Conservation (phyloP, 2,888 invertebrate genomes). For the Zaprionus obscuricornis region DNA sequence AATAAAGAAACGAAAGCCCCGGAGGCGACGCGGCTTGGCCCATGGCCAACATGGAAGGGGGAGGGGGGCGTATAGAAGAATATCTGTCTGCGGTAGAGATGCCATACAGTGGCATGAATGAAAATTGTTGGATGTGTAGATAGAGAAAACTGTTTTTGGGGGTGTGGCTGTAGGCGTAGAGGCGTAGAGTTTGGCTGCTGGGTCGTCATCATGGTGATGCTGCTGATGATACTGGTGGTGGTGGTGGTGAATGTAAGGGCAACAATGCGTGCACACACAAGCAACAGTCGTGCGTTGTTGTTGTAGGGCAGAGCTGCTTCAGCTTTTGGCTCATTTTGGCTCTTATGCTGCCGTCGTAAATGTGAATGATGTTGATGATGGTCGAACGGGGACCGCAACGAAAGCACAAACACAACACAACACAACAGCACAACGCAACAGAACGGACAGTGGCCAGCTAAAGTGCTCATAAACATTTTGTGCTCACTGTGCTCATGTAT, state of each 20-base stretch:
- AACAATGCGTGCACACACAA: slow-evolving; percentile 20
- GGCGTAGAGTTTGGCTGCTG: no score
- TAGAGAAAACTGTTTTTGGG: not conserved
- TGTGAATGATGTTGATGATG: slow-evolving; percentile 76
- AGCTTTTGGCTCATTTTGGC: slow-evolving; percentile 10
- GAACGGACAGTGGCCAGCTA: slow-evolving; percentile 60
- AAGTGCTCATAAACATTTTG: slow-evolving; percentile 74
- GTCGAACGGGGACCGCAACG: slow-evolving; percentile 52
- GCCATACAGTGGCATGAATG: no score
- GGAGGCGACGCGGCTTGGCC: slow-evolving; percentile 30
- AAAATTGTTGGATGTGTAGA: not conserved
- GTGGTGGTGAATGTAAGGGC: not conserved
- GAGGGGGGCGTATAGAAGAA: no score
- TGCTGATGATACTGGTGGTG: not conserved
- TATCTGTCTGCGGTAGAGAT: not conserved
- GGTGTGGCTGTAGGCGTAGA: no score
- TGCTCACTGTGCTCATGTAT: slow-evolving; percentile 25
- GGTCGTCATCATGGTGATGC: no score
- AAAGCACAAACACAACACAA: no score
- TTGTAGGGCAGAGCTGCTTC: not conserved
- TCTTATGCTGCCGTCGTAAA: slow-evolving; percentile 48
- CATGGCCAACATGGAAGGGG: slow-evolving; percentile 32
- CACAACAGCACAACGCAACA: no score
- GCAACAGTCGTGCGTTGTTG: slow-evolving; percentile 54
- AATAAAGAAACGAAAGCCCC: slow-evolving; percentile 54